Conservation (phyloP, 2,797 vertebrate species). For the Chromobotia macracanthus region DNA sequence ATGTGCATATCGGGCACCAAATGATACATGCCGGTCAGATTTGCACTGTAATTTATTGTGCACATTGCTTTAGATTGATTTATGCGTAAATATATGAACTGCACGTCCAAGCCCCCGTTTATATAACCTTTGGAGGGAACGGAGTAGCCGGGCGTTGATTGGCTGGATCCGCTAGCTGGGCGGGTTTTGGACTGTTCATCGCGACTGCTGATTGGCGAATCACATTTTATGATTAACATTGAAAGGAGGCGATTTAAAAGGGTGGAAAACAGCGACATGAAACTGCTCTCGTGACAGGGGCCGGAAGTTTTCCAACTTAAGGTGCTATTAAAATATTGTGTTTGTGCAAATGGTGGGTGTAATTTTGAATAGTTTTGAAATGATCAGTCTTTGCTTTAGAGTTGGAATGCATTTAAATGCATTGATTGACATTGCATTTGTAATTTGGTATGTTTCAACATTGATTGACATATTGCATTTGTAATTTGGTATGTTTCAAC, state of each 20-base stretch:
- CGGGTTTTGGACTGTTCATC: constrained; percentile 70
- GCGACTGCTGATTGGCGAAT: constrained; percentile 53
- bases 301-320: constrained; percentile 39
- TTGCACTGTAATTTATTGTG: neutral
- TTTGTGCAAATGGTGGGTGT: neutral
- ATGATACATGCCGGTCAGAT: neutral
- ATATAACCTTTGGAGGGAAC: constrained; percentile 77
- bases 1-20: neutral
- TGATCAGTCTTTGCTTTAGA: neutral
- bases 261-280: constrained; percentile 52
- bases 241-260: constrained; percentile 55
- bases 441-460: neutral
- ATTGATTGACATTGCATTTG: neutral
- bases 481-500: neutral
- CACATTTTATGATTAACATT: constrained; percentile 54
- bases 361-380: neutral
- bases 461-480: neutral
- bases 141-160: constrained; percentile 75
- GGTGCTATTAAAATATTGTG: neutral
- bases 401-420: neutral
- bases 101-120: constrained; percentile 77
- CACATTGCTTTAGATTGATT: constrained; percentile 30
- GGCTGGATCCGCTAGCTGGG: constrained; percentile 78
- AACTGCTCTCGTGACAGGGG: constrained; percentile 30
- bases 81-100: constrained; percentile 73